Evolutionary conservation across 37 sponge, comb jelly and placozoan species (phyloP), one percentile per base, ranked within the genome.

Genomic region (Corticium candelabrum): DNA sequence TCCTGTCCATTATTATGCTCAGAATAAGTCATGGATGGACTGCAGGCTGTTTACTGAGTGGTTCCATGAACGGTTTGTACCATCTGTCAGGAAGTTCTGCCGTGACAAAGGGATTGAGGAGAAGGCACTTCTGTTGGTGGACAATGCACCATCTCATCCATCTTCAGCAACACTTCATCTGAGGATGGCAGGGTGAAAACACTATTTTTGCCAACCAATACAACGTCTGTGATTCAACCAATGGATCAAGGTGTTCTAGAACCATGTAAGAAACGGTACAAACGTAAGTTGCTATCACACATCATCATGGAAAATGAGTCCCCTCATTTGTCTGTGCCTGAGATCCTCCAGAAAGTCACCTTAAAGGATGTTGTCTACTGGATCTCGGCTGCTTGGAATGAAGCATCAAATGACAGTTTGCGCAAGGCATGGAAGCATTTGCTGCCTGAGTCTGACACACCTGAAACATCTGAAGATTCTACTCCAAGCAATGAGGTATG

Each of bases 331-430:
- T 33, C 76, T 40, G 76, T 82, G 33, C 77, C 82, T 43, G 75
- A 81, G 40, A 81, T 77, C 35, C 74, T 81, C 39, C 74, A 82
- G 37, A 67, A 35, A n/a, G 69, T 82, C 35, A 82, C 77, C 27
- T 76, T 82, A 37, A 82, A 76, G 39, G 82, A 82, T 2, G 82
- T 43, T 36, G 82, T 82, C 37, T 82, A 82, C n/a, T 82, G 82
- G 82, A 40, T 41, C 4, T 38, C 82, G 3, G 62, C 40, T 3
- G 76, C 67, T 34, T 82, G 82, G 82, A 69, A 82, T 29, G 77
- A 82, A 34, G 77, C 77, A 76, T 76, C 68, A 30, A 32, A 36
- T 11, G 67, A 37, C 5, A 82, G 82, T 32, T 37, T 76, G 33
- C 1, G 67, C 7, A 41, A 33, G 77, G 77, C 74, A 2, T 82